Percentiles rank a stretch among this genome's conserved stretches.
phyloP scores from a whole-genome alignment of 1,140 invertebrate genomes.

The Saccostrea cuccullata region DNA sequence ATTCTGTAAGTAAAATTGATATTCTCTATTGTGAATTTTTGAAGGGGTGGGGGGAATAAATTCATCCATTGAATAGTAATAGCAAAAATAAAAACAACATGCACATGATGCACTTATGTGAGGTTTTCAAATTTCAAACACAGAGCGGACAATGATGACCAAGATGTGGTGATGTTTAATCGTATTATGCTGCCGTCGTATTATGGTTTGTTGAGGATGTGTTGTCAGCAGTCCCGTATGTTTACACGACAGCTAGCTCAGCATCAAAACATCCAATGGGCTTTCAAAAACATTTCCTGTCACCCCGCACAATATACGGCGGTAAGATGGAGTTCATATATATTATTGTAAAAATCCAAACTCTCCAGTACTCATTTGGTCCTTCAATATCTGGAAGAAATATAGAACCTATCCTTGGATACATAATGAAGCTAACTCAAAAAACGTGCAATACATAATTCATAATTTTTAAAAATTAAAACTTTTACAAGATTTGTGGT shows the following conservation, averaged over 20 bases:
- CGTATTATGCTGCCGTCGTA: slow-evolving; percentile 96
- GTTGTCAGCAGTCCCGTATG: slow-evolving; percentile 90
- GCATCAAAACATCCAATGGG: slow-evolving; percentile 97
- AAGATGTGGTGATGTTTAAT: slow-evolving; percentile 95
- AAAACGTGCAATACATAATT: neutral
- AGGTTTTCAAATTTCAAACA: slow-evolving; percentile 23
- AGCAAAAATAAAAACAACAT: too few relatives aligned
- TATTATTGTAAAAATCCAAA: neutral
- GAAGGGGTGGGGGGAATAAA: too few relatives aligned
- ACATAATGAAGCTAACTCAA: too few relatives aligned
- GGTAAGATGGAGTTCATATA: slow-evolving; percentile 78
- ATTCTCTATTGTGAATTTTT: too few relatives aligned
- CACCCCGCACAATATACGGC: slow-evolving; percentile 94
- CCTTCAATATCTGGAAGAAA: neutral
- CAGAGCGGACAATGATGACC: slow-evolving; percentile 94
- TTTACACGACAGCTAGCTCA: slow-evolving; percentile 91
- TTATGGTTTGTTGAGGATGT: slow-evolving; percentile 92
- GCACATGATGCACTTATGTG: neutral
- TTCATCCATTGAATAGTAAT: too few relatives aligned
- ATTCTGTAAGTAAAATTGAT: slow-evolving; percentile 88
- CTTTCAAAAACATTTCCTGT: slow-evolving; percentile 96
- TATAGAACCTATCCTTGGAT: too few relatives aligned
- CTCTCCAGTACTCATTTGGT: neutral
- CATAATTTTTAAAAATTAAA: neutral
- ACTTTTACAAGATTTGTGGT: neutral